These are phyloP conservation scores for Drosophila bifasciata DNA, from an alignment of 1,140 invertebrate species.

Conservation along the genomic window DNA sequence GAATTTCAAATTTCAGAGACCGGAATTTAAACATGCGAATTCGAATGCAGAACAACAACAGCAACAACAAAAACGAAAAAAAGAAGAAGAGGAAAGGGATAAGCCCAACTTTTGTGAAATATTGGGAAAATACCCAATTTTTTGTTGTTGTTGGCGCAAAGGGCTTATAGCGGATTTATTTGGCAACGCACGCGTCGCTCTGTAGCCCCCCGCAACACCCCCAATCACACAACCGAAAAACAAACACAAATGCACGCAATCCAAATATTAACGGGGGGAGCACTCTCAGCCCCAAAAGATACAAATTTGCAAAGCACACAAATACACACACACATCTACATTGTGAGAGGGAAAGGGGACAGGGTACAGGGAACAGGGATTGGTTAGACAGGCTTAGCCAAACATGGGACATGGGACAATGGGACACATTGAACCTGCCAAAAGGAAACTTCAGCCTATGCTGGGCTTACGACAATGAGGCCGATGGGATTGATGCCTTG, in stretches of 20 bases:
- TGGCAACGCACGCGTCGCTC: conserved; percentile 46
- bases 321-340: conserved; percentile 7
- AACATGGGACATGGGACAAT: no score
- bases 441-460: no score
- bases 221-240: conserved; percentile 48
- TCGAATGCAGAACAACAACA: no score
- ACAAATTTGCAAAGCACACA: conserved; percentile 57
- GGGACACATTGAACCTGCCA: no score
- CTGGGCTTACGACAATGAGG: conserved; percentile 4
- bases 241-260: conserved; percentile 74
- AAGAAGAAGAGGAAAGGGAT: conserved; percentile 47
- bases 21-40: conserved; percentile 63
- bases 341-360: neutral
- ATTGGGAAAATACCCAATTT: conserved; percentile 55
- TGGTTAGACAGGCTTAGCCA: conserved; percentile 40
- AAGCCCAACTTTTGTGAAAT: conserved; percentile 65
- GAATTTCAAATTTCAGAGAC: conserved; percentile 69
- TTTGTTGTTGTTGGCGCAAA: conserved; percentile 51
- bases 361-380: neutral
- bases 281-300: conserved; percentile 39
- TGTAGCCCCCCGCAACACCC: no score
- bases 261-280: conserved; percentile 66
- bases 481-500: conserved; percentile 27
- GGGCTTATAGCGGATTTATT: conserved; percentile 76
- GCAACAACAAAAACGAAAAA: no score